These are phyloP conservation scores for Paramuricea clavata DNA, from an alignment of 92 coral and sea anemone species.

Conservation along the genomic window DNA sequence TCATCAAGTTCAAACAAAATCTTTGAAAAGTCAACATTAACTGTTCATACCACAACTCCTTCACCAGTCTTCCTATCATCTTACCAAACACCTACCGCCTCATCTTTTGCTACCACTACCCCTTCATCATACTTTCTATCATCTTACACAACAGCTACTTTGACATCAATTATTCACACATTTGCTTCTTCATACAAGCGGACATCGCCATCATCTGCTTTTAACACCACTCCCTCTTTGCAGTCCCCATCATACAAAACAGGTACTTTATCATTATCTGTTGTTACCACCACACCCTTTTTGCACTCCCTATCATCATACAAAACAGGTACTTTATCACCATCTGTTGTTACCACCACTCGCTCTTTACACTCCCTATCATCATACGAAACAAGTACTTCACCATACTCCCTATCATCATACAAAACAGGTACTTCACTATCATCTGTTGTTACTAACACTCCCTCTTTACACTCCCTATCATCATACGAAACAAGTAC, in stretches of 20 bases:
- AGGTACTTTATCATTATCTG: too few species aligned
- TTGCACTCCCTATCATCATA: not conserved
- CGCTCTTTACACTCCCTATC: not conserved
- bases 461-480: not conserved
- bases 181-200: not conserved
- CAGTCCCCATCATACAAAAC: too few species aligned
- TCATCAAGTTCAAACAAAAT: not conserved
- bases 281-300: not conserved
- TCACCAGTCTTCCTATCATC: not conserved
- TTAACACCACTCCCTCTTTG: too few species aligned
- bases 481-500: not conserved
- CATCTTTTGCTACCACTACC: not conserved
- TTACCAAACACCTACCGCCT: not conserved
- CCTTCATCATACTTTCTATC: not conserved
- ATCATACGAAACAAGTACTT: not conserved
- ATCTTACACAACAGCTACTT: not conserved
- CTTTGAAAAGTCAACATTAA: not conserved
- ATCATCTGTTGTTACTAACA: not conserved
- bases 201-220: conserved; percentile 4
- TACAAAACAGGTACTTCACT: not conserved
- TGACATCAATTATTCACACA: not conserved
- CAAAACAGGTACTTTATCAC: not conserved
- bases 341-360: not conserved
- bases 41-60: not conserved
- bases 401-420: not conserved